Conservation (phyloP, 2,113 vertebrate species). For the Chloropsis hardwickii region DNA sequence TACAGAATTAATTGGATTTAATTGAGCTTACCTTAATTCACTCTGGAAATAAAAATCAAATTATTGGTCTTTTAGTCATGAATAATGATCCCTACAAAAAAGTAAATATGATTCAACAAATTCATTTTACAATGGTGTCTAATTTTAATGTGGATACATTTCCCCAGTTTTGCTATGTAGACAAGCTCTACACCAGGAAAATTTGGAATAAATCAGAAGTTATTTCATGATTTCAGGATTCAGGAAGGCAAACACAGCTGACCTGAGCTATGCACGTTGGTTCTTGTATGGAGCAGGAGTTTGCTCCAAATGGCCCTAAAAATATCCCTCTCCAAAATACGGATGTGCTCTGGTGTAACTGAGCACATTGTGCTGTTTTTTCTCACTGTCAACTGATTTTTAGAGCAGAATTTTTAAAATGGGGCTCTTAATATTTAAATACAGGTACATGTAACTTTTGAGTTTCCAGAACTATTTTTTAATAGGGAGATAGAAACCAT, state of each 20-base stretch:
- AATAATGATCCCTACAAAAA: background rate
- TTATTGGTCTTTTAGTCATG: background rate
- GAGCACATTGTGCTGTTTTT: background rate
- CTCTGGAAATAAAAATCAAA: background rate
- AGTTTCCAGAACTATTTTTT: background rate
- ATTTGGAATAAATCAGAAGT: background rate
- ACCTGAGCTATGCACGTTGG: background rate
- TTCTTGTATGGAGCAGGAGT: background rate
- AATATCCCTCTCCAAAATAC: background rate
- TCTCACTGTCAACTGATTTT: background rate
- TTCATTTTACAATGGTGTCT: background rate
- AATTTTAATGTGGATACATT: background rate
- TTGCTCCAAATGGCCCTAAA: background rate
- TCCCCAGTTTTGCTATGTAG: background rate
- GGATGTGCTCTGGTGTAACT: background rate
- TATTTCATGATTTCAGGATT: background rate
- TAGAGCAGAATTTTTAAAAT: background rate
- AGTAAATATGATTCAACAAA: background rate
- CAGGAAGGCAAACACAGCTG: background rate
- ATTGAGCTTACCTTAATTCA: background rate
- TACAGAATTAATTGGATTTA: background rate
- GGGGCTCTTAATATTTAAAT: background rate
- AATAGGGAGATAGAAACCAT: background rate
- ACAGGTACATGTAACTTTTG: background rate
- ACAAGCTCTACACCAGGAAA: background rate